Conservation (phyloP, 1,140 invertebrate species). For the Hirudo medicinalis region DNA sequence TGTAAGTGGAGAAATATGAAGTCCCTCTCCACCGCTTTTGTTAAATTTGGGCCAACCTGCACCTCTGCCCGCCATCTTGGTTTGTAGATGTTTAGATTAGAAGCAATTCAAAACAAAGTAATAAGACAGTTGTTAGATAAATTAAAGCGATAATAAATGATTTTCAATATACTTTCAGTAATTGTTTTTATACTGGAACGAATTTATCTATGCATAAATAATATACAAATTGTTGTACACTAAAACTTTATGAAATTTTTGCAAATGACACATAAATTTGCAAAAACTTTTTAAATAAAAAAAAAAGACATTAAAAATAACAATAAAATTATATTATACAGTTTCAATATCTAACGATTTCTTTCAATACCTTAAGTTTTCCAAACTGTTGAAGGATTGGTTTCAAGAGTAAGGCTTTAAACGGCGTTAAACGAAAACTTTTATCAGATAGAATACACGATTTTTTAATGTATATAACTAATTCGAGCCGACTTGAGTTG, state of each 20-base stretch:
- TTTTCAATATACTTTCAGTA: background rate
- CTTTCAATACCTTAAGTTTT: too few species aligned
- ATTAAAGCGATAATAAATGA: background rate
- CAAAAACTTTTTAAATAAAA: background rate
- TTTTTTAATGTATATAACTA: too few species aligned
- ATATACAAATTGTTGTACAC: background rate
- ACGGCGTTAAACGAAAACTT: background rate
- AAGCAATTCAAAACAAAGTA: slow-evolving; percentile 1
- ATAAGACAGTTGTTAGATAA: background rate
- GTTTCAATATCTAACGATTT: background rate
- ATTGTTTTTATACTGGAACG: background rate
- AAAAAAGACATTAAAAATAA: background rate
- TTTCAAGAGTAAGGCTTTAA: background rate
- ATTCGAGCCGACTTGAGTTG: too few species aligned
- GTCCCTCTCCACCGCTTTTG: background rate
- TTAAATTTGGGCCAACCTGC: slow-evolving; percentile 13
- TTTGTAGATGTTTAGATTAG: background rate
- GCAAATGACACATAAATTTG: background rate
- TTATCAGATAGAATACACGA: background rate
- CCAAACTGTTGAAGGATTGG: background rate
- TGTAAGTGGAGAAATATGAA: slow-evolving; percentile 5
- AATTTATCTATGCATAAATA: background rate
- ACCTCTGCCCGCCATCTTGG: slow-evolving; percentile 13
- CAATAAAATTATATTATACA: background rate
- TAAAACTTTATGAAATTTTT: background rate